Conservation (phyloP, 2,888 invertebrate genomes). For the Pediacus dermestoides region DNA sequence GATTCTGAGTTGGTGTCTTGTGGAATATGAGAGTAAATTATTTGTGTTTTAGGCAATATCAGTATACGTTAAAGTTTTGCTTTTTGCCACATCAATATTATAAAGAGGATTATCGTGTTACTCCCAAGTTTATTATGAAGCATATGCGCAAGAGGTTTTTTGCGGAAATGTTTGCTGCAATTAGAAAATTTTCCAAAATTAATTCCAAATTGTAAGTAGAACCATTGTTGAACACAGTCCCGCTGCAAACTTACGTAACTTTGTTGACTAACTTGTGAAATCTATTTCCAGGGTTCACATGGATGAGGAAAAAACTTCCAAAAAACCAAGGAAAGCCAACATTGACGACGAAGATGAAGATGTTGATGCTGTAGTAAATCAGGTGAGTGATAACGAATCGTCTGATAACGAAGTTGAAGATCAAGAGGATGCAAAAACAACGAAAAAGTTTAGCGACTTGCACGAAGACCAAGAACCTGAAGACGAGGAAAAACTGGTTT, state of each 20-base stretch:
- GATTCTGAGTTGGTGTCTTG: neutral
- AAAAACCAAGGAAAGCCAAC: conserved; percentile 11
- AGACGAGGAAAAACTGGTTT: conserved; percentile 47
- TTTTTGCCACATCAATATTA: conserved; percentile 75
- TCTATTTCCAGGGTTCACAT: conserved; percentile 46
- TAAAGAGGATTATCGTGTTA: conserved; percentile 67
- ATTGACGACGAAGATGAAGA: conserved; percentile 36
- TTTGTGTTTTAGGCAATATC: conserved; percentile 49
- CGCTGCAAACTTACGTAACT: too few relatives aligned
- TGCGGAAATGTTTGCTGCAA: conserved; percentile 59
- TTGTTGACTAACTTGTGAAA: conserved; percentile 14
- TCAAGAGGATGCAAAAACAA: conserved; percentile 51
- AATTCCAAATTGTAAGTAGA: conserved; percentile 52
- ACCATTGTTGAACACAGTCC: neutral
- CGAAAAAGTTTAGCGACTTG: conserved; percentile 42
- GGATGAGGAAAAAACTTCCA: conserved; percentile 34
- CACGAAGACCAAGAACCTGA: conserved; percentile 54
- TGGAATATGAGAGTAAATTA: neutral
- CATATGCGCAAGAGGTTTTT: conserved; percentile 74
- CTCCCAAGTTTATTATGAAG: conserved; percentile 65
- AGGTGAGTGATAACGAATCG: conserved; percentile 46
- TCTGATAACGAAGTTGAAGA: conserved; percentile 67
- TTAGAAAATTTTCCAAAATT: conserved; percentile 59
- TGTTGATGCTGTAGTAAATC: conserved; percentile 35
- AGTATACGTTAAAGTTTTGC: conserved; percentile 66